Base-by-base conservation (phyloP, 2,888 invertebrate species). In the Calliphora vomitoria region DNA sequence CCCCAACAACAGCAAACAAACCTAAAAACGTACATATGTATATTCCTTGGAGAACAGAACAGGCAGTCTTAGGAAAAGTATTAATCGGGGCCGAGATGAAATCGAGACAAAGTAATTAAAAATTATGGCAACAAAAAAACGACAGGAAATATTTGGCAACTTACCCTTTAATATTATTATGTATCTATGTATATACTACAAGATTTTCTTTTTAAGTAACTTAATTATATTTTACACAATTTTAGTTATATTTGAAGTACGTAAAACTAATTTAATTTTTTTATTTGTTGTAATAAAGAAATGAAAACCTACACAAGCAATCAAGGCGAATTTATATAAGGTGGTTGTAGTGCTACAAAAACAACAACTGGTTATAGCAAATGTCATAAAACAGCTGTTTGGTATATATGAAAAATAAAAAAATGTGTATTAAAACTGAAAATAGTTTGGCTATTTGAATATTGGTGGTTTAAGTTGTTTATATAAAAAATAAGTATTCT, bases 281-380 rank as follows among this genome's bases (percentile, higher is more conserved):
- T 68, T 55, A 25, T 79, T 60, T 71, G 31, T 18, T 31, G 38
- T 58, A 53, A 60, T 20, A 38, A 38, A 66, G 38, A 44, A 69
- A 62, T 35, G 35, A 53, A 60, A 84, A 80, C 53, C 44, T 75
- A 47, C 55, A 66, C 47, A 38, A 18, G 44, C 75, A 75, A 25
- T 25, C 25, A 25, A 25, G 25, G 25, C 2, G 25, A 25, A 25
- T 25, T 25, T 2, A 25, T 25, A 2, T 25, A 25, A 25, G 25
- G 25, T 25, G 2, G 25, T 25, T 1, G 2, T 25, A 25, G 25
- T 25, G 1, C 25, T 25, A 25, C 25, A 75, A 79, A 74, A 60
- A 20, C 10, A 15, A 13, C 15, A 60, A 25, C 25, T 47, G 15
- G n/a, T 68, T 55, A 25, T 1, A 25, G 25, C 25, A 25, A 25